A percentile compares a stretch with the other conserved stretches of the same genome.
phyloP scores from a whole-genome alignment of 2,888 invertebrate species.

The Adelognathus sp. region DNA sequence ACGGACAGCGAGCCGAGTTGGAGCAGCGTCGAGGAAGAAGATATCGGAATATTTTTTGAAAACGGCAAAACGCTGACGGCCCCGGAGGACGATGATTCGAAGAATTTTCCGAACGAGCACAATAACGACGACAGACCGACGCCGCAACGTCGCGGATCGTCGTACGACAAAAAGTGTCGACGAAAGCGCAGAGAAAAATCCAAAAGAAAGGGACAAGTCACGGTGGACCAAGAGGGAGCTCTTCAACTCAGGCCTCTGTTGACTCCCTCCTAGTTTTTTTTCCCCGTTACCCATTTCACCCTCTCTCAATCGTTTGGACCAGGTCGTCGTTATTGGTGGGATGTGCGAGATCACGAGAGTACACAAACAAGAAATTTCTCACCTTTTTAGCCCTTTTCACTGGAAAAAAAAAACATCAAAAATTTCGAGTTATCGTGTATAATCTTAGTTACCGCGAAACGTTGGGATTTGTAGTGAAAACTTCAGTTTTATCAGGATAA shows the following conservation, averaged over 20 bases:
- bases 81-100: constrained; percentile 14
- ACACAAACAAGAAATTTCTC: not conserved
- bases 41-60: constrained; percentile 27
- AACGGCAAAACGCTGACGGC: constrained; percentile 2
- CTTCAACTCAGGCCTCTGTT: constrained; percentile 73
- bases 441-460: no score
- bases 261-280: constrained; percentile 66
- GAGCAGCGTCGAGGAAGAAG: constrained; percentile 73
- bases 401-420: constrained; percentile 15
- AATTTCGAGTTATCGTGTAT: not conserved
- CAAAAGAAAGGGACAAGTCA: constrained; percentile 50
- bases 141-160: not conserved
- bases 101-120: not conserved
- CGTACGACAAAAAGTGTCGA: constrained; percentile 33
- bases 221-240: constrained; percentile 67
- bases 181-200: constrained; percentile 51
- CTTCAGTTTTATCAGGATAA: no score
- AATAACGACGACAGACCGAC: constrained; percentile 6
- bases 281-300: not conserved
- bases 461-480: no score
- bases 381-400: not conserved
- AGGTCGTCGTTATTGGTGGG: not conserved
- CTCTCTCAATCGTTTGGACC: not conserved
- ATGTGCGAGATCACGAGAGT: not conserved
- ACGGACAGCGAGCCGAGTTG: constrained; percentile 74